Evolutionary conservation across 2,797 vertebrate species (phyloP), one percentile per base, ranked within the genome.

Genomic region (Anisognathus igniventris): DNA sequence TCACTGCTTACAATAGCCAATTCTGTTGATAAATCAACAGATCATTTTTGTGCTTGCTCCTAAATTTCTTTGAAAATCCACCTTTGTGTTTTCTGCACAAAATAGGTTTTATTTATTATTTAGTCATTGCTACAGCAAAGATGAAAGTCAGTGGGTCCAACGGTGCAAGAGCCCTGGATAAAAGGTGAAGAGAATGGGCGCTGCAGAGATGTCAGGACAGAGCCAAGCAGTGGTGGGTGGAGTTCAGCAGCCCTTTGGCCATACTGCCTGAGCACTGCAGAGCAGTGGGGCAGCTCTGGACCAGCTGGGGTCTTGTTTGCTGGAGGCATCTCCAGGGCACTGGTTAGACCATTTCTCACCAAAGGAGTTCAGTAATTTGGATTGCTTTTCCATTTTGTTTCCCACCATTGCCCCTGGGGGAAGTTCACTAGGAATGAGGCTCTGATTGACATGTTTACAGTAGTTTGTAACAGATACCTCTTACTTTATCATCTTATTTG

Each of bases 391-490:
- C 82, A 50, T 95, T 87, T 92, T 66, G 80, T 90, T 85, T 93
- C 94, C 79, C 31, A 68, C 90, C 88, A 30, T 45, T 95, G 90
- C 86, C 86, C 65, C 80, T 95, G 88, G 76, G 94, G n/a, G 27
- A 96, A 56, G 84, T 56, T 95, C n/a, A 10, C 28, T 37, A 22
- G 72, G 64, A 90, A 27, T 51, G 72, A 64, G 35, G n/a, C 44
- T 92, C 64, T 39, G 35, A 91, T 56, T 76, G 76, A 72, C 19
- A 7, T 91, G 92, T 92, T 97, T 95, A 35, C 70, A 90, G 65
- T 25, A 81, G 88, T 96, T 93, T 96, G 72, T 96, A 92, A 90
- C 76, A 93, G 84, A 79, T 87, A 83, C 64, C 80, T 97, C 91
- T 95, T 91, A 82, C 82, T 96, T 92, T 95, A 72, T 85, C 65